These are phyloP conservation scores for Bursaphelenchus mucronatus DNA, from an alignment of 1,140 invertebrate genomes.

Conservation along the genomic window DNA sequence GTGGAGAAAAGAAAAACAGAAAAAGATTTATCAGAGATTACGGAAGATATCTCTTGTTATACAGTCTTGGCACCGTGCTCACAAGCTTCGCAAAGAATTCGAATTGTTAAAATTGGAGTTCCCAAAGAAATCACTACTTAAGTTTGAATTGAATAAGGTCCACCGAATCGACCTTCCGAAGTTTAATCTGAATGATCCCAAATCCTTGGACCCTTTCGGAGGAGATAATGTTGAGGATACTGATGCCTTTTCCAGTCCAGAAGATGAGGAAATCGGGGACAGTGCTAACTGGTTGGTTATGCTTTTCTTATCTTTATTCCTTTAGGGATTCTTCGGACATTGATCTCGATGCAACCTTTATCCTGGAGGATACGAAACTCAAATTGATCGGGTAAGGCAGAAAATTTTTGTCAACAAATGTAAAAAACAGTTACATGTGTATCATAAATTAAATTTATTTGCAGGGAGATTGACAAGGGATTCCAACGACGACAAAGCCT, in stretches of 20 bases:
- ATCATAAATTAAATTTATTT: slow-evolving; percentile 4
- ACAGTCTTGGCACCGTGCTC: slow-evolving; percentile 66
- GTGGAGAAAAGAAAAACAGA: slow-evolving; percentile 70
- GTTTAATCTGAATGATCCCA: slow-evolving; percentile 39
- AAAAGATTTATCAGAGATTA: slow-evolving; percentile 70
- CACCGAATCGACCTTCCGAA: slow-evolving; percentile 21
- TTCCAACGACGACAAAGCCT: slow-evolving; percentile 53
- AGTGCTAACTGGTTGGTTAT: no score
- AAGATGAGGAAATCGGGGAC: slow-evolving; percentile 32
- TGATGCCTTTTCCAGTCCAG: slow-evolving; percentile 4
- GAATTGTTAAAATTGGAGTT: slow-evolving; percentile 9
- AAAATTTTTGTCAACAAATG: background rate
- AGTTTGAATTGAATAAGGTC: slow-evolving; percentile 38
- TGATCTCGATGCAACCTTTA: slow-evolving; percentile 59
- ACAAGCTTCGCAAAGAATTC: slow-evolving; percentile 8
- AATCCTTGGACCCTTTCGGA: slow-evolving; percentile 40
- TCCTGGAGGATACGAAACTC: slow-evolving; percentile 55
- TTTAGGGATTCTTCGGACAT: slow-evolving; percentile 30
- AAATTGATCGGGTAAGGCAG: slow-evolving; percentile 49
- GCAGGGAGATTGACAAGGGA: slow-evolving; percentile 34
- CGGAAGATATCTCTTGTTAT: slow-evolving; percentile 67
- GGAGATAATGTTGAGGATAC: slow-evolving; percentile 23
- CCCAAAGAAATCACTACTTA: slow-evolving; percentile 42
- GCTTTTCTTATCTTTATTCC: background rate
- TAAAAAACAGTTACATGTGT: no score